Evolutionary conservation across 37 sponge, comb jelly and placozoan species (phyloP), one percentile per base, ranked within the genome.

Genomic region (Aplysina aerophoba): DNA sequence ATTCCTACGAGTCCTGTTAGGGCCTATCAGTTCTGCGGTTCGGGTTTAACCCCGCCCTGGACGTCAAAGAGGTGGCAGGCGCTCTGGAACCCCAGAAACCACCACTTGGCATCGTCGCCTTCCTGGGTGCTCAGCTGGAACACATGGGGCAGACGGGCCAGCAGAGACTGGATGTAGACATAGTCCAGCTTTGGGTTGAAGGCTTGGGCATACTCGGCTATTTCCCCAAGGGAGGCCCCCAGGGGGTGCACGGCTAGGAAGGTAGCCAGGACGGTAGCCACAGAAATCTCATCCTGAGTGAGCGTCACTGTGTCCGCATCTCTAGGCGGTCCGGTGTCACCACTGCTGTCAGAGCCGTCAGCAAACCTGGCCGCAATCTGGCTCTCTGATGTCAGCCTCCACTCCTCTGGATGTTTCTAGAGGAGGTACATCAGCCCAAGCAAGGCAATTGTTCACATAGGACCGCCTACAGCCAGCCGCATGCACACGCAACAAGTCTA

Each of bases 41-140:
- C 50, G 8, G 50, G 8, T 44, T 62, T 62, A 2, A 14, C 24
- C 4, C 12, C 64, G 27, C 64, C 28, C 24, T 58, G 17, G 19
- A 58, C 17, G 19, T 62, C 64, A 27, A 62, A 62, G 64, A 27
- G 28, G 12, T 27, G 24, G 24, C 64, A 73, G 38, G 56, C 56
- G 21, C 87, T 94, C 86, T 94, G 94, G 69, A 90, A 94, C 66
- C 94, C 94, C 12, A 94, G 86, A 74, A 94, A 94, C 91, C 91
- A 94, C 94, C 94, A 94, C 67, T 73, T 75, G 0, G 83, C 83
- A 37, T 84, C 85, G 6, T 50, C 88, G 0, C 59, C 83, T 6
- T 81, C 39, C 16, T 60, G 38, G 35, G 81, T 80, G 31, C 72
- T 88, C 83, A 90, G 62, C 65, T 90, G 91, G 66, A 94, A 94